phyloP scores from a whole-genome alignment of 2,113 vertebrate genomes.

The Tenrec ecaudatus region DNA sequence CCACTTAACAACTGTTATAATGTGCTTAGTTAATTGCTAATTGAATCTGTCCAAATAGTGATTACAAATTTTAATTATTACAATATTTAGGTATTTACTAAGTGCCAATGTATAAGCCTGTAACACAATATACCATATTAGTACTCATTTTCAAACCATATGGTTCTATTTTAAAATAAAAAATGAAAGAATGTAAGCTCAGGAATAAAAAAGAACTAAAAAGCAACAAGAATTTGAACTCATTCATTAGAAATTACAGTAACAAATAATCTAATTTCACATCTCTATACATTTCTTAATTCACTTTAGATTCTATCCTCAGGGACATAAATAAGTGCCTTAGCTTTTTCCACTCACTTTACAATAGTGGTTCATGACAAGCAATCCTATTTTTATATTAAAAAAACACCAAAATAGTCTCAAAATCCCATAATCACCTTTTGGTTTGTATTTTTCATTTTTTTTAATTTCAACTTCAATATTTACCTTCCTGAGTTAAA shows the following conservation, averaged over 20 bases:
- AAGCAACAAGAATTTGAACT: neutral
- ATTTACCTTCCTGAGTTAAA: neutral
- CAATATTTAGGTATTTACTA: neutral
- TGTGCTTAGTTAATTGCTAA: neutral
- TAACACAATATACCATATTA: neutral
- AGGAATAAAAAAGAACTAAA: neutral
- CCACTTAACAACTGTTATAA: neutral
- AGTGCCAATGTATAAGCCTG: neutral
- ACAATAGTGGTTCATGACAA: neutral
- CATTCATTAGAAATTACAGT: neutral
- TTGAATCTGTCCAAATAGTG: neutral
- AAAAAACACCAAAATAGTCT: neutral
- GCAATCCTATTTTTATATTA: neutral
- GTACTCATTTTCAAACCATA: neutral
- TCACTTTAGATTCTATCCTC: neutral
- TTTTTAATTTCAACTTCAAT: neutral
- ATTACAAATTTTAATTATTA: neutral
- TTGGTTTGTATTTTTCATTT: neutral
- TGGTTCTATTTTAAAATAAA: neutral
- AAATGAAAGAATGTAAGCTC: neutral
- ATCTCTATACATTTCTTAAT: neutral
- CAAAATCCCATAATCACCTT: neutral
- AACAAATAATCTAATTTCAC: neutral
- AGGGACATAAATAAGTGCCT: neutral
- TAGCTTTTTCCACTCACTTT: neutral